These are phyloP conservation scores for rabbit (Oryctolagus cuniculus) DNA, from an alignment of 2,113 vertebrate genomes.

Conservation along the genomic window mOryCun1.1 NC_091453.1:9305001-9305500, in stretches of 20 bases:
- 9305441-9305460: neutral
- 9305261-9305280: constrained; percentile 44
- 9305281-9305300: constrained; percentile 24
- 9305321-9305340: neutral
- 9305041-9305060: too few species aligned
- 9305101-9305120: too few species aligned
- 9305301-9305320: constrained; percentile 21
- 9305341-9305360: constrained; percentile 19
- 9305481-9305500: neutral
- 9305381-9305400: neutral
- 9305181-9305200: constrained; percentile 13
- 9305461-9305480: neutral
- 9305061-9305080: too few species aligned
- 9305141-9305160: too few species aligned
- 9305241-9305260: constrained; percentile 50
- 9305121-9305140: too few species aligned
- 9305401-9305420: neutral
- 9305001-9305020: too few species aligned
- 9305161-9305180: too few species aligned
- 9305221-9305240: constrained; percentile 22
- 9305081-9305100: too few species aligned
- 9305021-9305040: too few species aligned
- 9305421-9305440: neutral
- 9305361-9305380: neutral
- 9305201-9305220: neutral